Conservation (phyloP, 2,888 invertebrate genomes). For the Rotaria socialis region DNA sequence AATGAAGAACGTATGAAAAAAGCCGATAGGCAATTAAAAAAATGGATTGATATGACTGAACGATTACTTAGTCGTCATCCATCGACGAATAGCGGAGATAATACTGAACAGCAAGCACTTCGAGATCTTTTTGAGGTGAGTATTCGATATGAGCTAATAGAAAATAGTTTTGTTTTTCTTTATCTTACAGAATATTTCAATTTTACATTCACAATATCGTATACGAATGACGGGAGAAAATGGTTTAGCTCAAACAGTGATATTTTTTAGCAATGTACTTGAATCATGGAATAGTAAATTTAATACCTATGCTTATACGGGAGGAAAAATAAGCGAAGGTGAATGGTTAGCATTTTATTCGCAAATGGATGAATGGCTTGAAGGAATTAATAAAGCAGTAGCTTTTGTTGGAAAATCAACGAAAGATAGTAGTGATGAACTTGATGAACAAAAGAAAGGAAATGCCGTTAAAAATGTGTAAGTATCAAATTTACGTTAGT, state of each 20-base stretch:
- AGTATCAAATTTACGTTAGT: neutral
- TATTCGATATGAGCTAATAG: no score
- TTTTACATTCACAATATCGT: constrained; percentile 54
- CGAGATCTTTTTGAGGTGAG: neutral
- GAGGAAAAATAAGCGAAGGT: constrained; percentile 52
- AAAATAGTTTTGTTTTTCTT: neutral
- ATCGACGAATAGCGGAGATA: neutral
- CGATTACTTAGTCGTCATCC: constrained; percentile 34
- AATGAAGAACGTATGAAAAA: constrained; percentile 45
- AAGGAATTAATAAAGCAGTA: constrained; percentile 51
- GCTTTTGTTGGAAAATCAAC: constrained; percentile 54
- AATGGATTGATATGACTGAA: constrained; percentile 9
- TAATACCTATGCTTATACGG: constrained; percentile 45
- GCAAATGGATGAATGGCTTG: constrained; percentile 56
- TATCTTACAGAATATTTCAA: constrained; percentile 52
- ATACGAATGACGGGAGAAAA: constrained; percentile 58
- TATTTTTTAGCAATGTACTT: constrained; percentile 53
- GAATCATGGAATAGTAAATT: constrained; percentile 56
- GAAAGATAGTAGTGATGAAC: neutral
- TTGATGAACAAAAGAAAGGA: constrained; percentile 40
- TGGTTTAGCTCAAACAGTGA: constrained; percentile 56
- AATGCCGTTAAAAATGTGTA: neutral
- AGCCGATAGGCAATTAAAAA: constrained; percentile 35
- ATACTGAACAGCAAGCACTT: neutral
- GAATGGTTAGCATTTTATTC: constrained; percentile 55